Percentiles rank a stretch among this genome's conserved stretches.
phyloP scores from a whole-genome alignment of 2,797 vertebrate genomes.

The Tadarida brasiliensis region DNA sequence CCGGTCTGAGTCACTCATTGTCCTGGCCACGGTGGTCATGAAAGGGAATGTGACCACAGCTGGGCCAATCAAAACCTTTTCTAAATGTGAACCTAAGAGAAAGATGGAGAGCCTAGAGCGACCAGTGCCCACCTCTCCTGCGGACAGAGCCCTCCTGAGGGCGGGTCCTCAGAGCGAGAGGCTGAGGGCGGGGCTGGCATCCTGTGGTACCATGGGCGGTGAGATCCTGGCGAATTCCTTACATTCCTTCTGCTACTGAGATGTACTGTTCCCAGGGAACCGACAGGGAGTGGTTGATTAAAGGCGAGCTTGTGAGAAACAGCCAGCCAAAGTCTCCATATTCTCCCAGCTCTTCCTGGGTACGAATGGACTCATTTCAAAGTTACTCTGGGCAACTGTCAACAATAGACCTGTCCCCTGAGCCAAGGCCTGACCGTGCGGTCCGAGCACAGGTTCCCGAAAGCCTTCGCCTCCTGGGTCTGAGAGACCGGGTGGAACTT shows the following conservation, averaged over 20 bases:
- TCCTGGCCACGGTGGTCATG: background rate
- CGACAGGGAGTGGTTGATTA: background rate
- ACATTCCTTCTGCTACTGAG: background rate
- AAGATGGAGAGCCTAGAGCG: background rate
- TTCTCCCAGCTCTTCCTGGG: background rate
- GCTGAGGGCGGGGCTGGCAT: background rate
- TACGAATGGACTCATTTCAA: background rate
- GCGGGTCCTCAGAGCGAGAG: background rate
- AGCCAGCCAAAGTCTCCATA: rapidly evolving
- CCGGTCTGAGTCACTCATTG: background rate
- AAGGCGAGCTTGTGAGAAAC: background rate
- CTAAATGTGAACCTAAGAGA: background rate
- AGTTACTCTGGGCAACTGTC: background rate
- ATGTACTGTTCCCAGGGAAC: background rate
- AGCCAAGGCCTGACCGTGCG: background rate
- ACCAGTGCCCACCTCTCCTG: too few relatives aligned
- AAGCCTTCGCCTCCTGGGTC: background rate
- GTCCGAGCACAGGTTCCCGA: background rate
- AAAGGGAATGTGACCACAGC: background rate
- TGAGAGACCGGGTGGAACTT: background rate
- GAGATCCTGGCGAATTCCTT: background rate
- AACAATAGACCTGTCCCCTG: background rate
- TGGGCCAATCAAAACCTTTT: background rate
- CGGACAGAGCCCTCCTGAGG: background rate
- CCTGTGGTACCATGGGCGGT: too few relatives aligned